phyloP scores from a whole-genome alignment of 2,888 invertebrate species.

The Athetis lepigone region DNA sequence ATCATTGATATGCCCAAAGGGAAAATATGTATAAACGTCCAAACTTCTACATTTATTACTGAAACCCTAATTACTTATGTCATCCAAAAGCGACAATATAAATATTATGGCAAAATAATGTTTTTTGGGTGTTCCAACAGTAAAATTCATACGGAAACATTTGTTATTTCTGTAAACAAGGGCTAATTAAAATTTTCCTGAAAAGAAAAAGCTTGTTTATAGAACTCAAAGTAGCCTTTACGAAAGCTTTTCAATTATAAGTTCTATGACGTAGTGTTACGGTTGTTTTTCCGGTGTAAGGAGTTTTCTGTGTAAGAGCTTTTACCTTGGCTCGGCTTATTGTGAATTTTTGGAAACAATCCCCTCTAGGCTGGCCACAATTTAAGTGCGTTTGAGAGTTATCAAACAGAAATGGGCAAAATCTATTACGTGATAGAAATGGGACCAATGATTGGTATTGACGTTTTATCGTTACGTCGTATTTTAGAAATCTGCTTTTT shows the following conservation, averaged over 20 bases:
- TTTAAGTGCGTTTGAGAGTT: slow-evolving; percentile 45
- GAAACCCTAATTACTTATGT: slow-evolving; percentile 9
- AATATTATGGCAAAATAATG: slow-evolving; percentile 5
- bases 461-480: slow-evolving; percentile 7
- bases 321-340: slow-evolving; percentile 34
- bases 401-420: slow-evolving; percentile 39
- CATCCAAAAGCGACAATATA: slow-evolving; percentile 1
- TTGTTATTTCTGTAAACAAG: slow-evolving; percentile 69
- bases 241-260: slow-evolving; percentile 11
- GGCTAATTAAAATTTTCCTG: slow-evolving; percentile 69
- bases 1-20: neutral
- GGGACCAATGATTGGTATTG: slow-evolving; percentile 13
- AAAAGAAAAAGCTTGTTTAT: slow-evolving; percentile 50
- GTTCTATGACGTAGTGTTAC: slow-evolving; percentile 5
- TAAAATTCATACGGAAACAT: slow-evolving; percentile 59
- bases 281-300: slow-evolving; percentile 30
- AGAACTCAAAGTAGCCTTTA: slow-evolving; percentile 36
- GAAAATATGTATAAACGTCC: neutral
- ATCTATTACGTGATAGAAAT: slow-evolving; percentile 27
- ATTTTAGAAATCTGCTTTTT: neutral
- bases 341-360: slow-evolving; percentile 50
- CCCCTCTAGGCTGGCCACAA: slow-evolving; percentile 30
- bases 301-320: slow-evolving; percentile 33
- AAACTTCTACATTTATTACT: slow-evolving; percentile 13
- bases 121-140: slow-evolving; percentile 22